Percentiles rank a stretch among this genome's conserved stretches.
Evolutionary conservation across 2,888 invertebrate species (phyloP).

Genomic region (Epiblema foenella): DNA sequence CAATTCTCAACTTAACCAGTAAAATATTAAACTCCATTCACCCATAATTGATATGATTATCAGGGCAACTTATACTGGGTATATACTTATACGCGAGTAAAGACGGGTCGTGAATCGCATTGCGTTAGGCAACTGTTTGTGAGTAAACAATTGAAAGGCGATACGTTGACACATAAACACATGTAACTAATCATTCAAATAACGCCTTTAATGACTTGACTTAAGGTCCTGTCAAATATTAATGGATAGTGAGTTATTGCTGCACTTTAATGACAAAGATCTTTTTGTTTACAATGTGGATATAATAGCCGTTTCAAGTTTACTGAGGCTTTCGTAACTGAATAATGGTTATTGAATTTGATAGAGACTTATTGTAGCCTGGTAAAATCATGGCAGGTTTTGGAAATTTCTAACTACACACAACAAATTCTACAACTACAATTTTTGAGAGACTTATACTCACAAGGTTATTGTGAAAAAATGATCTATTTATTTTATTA

Average conservation of each 20-base stretch:
- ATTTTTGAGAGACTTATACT: no score
- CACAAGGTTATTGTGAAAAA: no score
- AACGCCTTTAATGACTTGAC: conserved; percentile 11
- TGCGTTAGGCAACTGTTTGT: conserved; percentile 15
- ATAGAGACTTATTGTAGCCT: background rate
- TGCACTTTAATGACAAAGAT: conserved; percentile 26
- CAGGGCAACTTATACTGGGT: background rate
- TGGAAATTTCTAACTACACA: no score
- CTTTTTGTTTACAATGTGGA: conserved; percentile 31
- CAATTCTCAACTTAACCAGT: background rate
- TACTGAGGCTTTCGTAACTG: background rate
- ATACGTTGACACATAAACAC: conserved; percentile 21
- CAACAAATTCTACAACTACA: no score
- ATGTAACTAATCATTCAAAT: conserved; percentile 14
- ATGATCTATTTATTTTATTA: no score
- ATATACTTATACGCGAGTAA: background rate
- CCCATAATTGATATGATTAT: no score
- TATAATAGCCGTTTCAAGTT: conserved; percentile 26
- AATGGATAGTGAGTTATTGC: conserved; percentile 15
- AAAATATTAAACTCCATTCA: background rate
- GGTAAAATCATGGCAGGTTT: no score
- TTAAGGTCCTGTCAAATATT: conserved; percentile 8
- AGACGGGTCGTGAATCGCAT: background rate
- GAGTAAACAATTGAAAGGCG: conserved; percentile 40
- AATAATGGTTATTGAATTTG: background rate